A percentile compares a stretch with the other conserved stretches of the same genome.
phyloP scores from a whole-genome alignment of 2,888 invertebrate genomes.

The Entomobrya proxima region DNA sequence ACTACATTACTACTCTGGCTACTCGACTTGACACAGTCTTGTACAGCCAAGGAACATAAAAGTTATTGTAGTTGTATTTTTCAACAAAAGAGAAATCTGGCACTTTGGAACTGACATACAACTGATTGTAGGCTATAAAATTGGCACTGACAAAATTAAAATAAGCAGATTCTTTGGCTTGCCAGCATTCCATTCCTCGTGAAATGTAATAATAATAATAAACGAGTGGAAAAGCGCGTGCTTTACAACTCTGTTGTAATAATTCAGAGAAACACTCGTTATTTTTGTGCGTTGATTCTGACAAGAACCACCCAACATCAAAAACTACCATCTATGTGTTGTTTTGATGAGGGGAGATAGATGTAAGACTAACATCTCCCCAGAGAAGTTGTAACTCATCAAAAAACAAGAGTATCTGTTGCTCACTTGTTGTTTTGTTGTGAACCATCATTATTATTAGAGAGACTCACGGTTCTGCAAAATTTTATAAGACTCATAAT shows the following conservation, averaged over 20 bases:
- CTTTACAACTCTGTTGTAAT: background rate
- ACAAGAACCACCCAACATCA: background rate
- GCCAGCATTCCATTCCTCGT: no score
- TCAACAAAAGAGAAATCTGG: no score
- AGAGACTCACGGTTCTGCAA: slow-evolving; percentile 7
- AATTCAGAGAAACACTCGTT: background rate
- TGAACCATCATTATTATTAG: slow-evolving; percentile 22
- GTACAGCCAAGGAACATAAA: no score
- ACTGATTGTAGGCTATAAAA: no score
- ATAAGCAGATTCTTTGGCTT: background rate
- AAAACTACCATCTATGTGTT: background rate
- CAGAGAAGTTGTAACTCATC: slow-evolving; percentile 43
- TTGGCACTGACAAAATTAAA: no score
- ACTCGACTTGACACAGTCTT: no score
- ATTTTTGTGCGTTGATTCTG: slow-evolving; percentile 2
- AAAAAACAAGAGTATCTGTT: slow-evolving; percentile 52
- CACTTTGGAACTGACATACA: no score
- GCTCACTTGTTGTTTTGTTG: slow-evolving; percentile 50
- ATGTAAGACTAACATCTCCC: slow-evolving; percentile 38
- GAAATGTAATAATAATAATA: slow-evolving; percentile 10
- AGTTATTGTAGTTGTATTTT: no score
- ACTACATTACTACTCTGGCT: no score
- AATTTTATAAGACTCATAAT: slow-evolving; percentile 32
- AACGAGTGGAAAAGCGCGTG: background rate
- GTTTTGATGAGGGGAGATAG: slow-evolving; percentile 51